Conservation (phyloP, 2,888 invertebrate genomes). For the Ceraclea dissimilis region DNA sequence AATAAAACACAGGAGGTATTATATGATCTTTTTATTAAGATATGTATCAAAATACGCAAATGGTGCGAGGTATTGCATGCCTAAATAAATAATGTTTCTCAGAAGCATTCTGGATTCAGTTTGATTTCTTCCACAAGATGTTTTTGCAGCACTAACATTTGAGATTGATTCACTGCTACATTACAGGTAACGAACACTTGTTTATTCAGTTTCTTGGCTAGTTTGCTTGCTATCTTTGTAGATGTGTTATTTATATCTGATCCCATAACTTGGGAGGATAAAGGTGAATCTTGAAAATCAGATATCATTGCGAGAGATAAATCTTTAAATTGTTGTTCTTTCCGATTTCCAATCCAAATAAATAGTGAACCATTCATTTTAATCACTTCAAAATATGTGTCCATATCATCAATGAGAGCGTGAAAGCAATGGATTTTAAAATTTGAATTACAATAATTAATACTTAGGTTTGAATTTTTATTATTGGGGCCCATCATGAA, state of each 20-base stretch:
- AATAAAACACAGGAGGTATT: too few relatives aligned
- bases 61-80: too few relatives aligned
- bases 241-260: constrained; percentile 33
- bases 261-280: constrained; percentile 37
- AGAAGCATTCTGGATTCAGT: constrained; percentile 33
- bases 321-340: constrained; percentile 33
- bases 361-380: constrained; percentile 39
- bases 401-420: constrained; percentile 32
- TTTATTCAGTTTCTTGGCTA: constrained; percentile 38
- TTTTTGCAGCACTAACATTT: constrained; percentile 32
- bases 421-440: constrained; percentile 33
- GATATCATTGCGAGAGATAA: constrained; percentile 34
- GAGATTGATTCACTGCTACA: constrained; percentile 32
- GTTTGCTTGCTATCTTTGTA: constrained; percentile 32
- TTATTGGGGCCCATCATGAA: constrained; percentile 10
- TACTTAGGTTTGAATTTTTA: constrained; percentile 17
- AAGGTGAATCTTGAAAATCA: constrained; percentile 28
- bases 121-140: constrained; percentile 38
- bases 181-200: constrained; percentile 45
- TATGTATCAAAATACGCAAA: too few relatives aligned
- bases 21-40: too few relatives aligned
- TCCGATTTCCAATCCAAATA: constrained; percentile 38
- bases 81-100: too few relatives aligned
- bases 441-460: constrained; percentile 26
- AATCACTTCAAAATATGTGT: constrained; percentile 36